Base-by-base conservation (phyloP, 2,888 invertebrate species). In the Thysanoteuthis rhombus region DNA sequence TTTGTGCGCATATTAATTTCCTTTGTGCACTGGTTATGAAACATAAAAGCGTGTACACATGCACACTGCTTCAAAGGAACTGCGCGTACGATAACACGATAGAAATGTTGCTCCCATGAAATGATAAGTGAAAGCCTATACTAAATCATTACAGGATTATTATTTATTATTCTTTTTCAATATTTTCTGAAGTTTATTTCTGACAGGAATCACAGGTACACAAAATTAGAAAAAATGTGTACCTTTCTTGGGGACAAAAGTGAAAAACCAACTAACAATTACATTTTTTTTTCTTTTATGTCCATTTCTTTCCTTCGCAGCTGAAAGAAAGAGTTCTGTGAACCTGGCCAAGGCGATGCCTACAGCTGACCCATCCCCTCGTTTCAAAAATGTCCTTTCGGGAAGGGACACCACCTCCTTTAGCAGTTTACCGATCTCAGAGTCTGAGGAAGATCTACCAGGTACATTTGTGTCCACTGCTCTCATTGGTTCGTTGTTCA, bases 401-500 rank as follows among this genome's bases (percentile, higher is more conserved):
- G 93, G 93, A 45, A 95, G 94, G 42, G 96, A 96, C 91, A 95
- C 95, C 92, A 95, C 95, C 91, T 96, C 96, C 38, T 94, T 96
- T 75, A 96, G 96, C 94, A 96, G 96, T 94, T 94, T 96, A 89
- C 95, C 96, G 10, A 95, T 96, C 75, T 96, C 96, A 0, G 96
- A 96, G 93, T 95, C 96, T 3, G 96, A 96, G 93, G 96, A 96
- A 93, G 96, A 96, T 92, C 94, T 95, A 89, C 96, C 95, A 95
- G 96, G 96, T 96, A 95, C 39, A 52, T 58, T 36, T 75, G 75
- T 75, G 75, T 75, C 75, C 75, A 75, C 75, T 75, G 75, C 75
- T 75, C 75, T 75, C 75, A 75, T 75, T 75, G 36, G 75, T 36
- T 75, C 36, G n/a, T 75, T 75, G 75, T 75, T 75, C 12, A 36